Base-by-base conservation (phyloP, 2,888 invertebrate genomes). In the Stratiomys singularior region DNA sequence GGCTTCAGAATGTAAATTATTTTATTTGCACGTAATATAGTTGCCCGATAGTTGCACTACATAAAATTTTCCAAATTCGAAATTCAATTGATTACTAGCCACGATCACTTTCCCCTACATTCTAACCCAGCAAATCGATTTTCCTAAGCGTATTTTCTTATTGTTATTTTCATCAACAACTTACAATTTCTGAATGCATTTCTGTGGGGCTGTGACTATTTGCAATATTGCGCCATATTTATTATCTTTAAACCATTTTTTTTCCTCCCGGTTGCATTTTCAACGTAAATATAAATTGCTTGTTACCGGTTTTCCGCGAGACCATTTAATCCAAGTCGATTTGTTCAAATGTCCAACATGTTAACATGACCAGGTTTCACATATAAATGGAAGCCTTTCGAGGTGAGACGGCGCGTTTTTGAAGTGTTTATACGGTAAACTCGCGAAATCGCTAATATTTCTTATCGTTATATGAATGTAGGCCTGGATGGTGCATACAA, bases 271-370 rank as follows among this genome's bases (percentile, higher is more conserved):
- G 9, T 37, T 37, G 37, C 9, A 37, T 37, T 37, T 37, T 37
- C 37, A 37, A 37, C 37, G 37, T 9, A 37, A 37, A 52, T 56
- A 56, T 52, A 21, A 13, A 72, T 72, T 47, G 28, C 60, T 37
- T 37, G 28, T 74, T 60, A 74, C 60, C 74, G 74, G 58, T 74
- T 74, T 37, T 58, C 60, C 74, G 60, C 74, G 60, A 28, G 60
- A 74, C 60, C 58, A 74, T 74, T 74, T 74, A 74, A 74, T 74
- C 74, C 74, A 58, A 74, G 74, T 74, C 74, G 74, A 74, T 74
- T 74, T 74, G 74, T 74, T 74, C 74, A 74, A 74, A 58, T 74
- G 74, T 74, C 74, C 60, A 58, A 60, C 74, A 74, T 60, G 21
- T 74, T 58, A 74, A 74, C 58, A 58, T 74, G 58, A 21, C 74